Percentiles rank a stretch among this genome's conserved stretches.
These are phyloP conservation scores for Gerris buenoi DNA, from an alignment of 1,140 invertebrate species.

Conservation along the genomic window DNA sequence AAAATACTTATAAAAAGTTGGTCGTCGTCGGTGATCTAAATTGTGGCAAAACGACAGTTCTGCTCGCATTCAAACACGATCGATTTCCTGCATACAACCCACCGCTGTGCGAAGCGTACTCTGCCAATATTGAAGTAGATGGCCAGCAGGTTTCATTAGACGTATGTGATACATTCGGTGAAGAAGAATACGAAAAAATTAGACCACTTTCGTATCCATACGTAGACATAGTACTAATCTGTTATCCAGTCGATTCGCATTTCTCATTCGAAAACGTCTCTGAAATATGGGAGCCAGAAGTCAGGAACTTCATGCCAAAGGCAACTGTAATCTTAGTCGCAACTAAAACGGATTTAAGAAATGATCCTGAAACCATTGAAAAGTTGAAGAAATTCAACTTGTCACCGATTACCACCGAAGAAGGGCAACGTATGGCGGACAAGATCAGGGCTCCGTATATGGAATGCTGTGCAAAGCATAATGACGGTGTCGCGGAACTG, in stretches of 20 bases:
- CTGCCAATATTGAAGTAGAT: not conserved
- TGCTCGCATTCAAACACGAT: not conserved
- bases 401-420: not conserved
- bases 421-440: not conserved
- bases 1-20: slow-evolving; percentile 3
- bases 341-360: not conserved
- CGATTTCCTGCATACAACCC: not conserved
- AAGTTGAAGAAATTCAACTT: not conserved
- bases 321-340: not conserved
- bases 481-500: not conserved
- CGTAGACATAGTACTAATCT: slow-evolving; percentile 95
- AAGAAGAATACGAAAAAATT: slow-evolving; percentile 90
- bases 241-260: slow-evolving; percentile 41
- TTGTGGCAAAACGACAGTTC: not conserved
- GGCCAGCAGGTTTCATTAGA: slow-evolving; percentile 28
- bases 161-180: slow-evolving; percentile 82
- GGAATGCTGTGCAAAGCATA: not conserved
- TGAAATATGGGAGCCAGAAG: not conserved
- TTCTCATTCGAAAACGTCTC: not conserved
- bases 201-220: slow-evolving; percentile 82
- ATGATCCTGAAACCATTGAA: not conserved
- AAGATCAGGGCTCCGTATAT: not conserved
- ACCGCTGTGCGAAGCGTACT: not conserved
- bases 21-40: not conserved
- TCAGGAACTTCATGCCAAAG: not conserved